Percentiles rank a stretch among this genome's conserved stretches.
Evolutionary conservation across 2,113 vertebrate species (phyloP).

Genomic region (Mustela lutreola): DNA sequence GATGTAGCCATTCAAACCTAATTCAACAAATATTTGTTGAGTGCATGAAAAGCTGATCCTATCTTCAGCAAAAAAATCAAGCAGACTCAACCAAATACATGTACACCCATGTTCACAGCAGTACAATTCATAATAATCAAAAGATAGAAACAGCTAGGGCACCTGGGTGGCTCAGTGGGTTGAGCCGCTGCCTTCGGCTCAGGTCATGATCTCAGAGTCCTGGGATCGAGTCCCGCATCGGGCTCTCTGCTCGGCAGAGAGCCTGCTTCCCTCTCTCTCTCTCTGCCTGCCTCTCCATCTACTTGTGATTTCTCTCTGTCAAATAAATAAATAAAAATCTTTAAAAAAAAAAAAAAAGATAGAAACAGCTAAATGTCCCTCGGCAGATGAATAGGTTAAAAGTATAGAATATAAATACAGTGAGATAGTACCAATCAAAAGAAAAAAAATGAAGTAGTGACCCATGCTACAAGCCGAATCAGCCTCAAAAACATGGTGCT

Average conservation of each 20-base stretch:
- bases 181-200: too few species aligned
- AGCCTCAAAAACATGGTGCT: background rate
- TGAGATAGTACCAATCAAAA: background rate
- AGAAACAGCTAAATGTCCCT: background rate
- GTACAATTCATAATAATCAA: background rate
- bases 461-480: too few species aligned
- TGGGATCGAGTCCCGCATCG: too few species aligned
- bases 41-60: background rate
- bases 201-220: too few species aligned
- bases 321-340: too few species aligned
- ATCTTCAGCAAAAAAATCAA: constrained; percentile 5
- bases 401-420: background rate
- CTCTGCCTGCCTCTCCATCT: too few species aligned
- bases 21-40: constrained; percentile 22
- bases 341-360: too few species aligned
- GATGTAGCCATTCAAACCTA: background rate
- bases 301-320: too few species aligned
- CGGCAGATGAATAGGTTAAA: background rate
- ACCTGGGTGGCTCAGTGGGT: too few species aligned
- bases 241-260: too few species aligned
- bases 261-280: too few species aligned
- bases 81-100: background rate
- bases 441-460: background rate
- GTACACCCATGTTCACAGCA: background rate
- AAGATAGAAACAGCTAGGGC: background rate